Conservation (phyloP, 2,797 vertebrate species). For the Centropyge bicolor region DNA sequence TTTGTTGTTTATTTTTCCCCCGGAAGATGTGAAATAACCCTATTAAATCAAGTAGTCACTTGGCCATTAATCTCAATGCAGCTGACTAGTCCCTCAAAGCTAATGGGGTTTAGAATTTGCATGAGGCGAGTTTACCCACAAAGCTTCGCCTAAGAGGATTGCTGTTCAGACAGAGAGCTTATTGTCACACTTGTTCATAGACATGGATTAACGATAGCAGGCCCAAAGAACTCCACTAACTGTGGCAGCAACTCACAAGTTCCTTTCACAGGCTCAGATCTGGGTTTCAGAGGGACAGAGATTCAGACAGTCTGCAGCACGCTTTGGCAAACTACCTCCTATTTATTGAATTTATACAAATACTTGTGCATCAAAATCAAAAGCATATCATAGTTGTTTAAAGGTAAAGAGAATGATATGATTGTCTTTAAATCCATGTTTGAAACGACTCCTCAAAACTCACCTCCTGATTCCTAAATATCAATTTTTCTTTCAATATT, state of each 20-base stretch:
- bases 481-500: conserved; percentile 62
- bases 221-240: conserved; percentile 77
- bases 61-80: conserved; percentile 89
- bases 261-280: conserved; percentile 56
- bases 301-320: conserved; percentile 28
- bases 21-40: conserved; percentile 87
- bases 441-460: conserved; percentile 21
- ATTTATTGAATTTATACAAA: conserved; percentile 43
- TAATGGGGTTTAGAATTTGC: conserved; percentile 91
- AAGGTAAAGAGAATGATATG: conserved; percentile 1
- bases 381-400: background rate
- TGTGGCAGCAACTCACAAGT: conserved; percentile 69
- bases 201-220: conserved; percentile 83
- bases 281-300: conserved; percentile 37
- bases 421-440: conserved; percentile 9
- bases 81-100: conserved; percentile 88
- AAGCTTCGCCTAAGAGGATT: conserved; percentile 88
- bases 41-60: conserved; percentile 89
- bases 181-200: conserved; percentile 86
- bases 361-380: conserved; percentile 34
- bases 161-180: conserved; percentile 86
- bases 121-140: conserved; percentile 89
- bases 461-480: conserved; percentile 38
- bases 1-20: conserved; percentile 87
- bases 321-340: background rate